Conservation (phyloP, 2,888 invertebrate species). For the Cerceris rybyensis region DNA sequence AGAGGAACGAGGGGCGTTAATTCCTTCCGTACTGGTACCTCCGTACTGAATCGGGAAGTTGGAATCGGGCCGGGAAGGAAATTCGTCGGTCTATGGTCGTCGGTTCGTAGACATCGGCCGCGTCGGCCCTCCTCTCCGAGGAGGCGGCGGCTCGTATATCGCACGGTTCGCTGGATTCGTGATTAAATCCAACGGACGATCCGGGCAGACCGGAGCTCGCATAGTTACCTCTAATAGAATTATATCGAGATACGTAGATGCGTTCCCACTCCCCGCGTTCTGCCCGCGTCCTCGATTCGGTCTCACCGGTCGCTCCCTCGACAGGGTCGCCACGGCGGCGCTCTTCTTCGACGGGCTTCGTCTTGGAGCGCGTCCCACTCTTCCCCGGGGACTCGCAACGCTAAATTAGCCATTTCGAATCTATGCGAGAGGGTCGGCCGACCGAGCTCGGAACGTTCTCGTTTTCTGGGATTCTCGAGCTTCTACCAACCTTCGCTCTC, state of each 20-base stretch:
- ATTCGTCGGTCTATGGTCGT: not conserved
- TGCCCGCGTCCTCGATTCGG: slow-evolving; percentile 25
- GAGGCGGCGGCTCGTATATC: slow-evolving; percentile 69
- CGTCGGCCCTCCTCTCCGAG: slow-evolving; percentile 32
- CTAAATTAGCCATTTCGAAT: slow-evolving; percentile 82
- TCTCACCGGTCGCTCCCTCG: slow-evolving; percentile 25
- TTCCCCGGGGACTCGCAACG: slow-evolving; percentile 76
- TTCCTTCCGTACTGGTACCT: slow-evolving; percentile 6
- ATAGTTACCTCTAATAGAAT: slow-evolving; percentile 81
- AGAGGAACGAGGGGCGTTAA: slow-evolving; percentile 12
- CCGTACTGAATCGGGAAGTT: too few species aligned
- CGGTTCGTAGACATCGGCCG: slow-evolving; percentile 21
- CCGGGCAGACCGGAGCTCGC: slow-evolving; percentile 76
- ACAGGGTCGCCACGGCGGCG: slow-evolving; percentile 55
- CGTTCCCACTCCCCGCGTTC: slow-evolving; percentile 34
- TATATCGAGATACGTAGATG: slow-evolving; percentile 79
- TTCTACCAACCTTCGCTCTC: too few species aligned
- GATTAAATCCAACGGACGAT: slow-evolving; percentile 80
- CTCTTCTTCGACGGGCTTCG: slow-evolving; percentile 52
- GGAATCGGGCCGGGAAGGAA: not conserved
- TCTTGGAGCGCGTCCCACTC: slow-evolving; percentile 53
- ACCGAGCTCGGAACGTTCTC: not conserved
- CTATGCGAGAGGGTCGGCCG: slow-evolving; percentile 72
- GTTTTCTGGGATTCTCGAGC: slow-evolving; percentile 1
- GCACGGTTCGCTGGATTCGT: slow-evolving; percentile 78